Percentiles rank a stretch among this genome's conserved stretches.
Evolutionary conservation across 2,113 vertebrate species (phyloP).

Genomic region (Trichomycterus rosablanca): DNA sequence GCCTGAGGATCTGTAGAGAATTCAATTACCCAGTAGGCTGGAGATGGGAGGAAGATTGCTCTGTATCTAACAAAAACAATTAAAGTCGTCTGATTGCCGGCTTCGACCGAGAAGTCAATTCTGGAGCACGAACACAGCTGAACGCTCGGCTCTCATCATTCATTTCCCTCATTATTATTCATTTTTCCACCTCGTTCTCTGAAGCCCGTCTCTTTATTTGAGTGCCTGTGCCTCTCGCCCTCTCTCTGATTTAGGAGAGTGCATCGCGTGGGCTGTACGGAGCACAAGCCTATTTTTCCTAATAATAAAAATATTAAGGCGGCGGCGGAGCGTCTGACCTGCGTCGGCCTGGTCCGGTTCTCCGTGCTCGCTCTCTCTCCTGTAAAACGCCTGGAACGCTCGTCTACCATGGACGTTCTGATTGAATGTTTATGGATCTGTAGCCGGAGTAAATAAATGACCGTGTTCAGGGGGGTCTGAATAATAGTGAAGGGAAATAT

Average conservation of each 20-base stretch:
- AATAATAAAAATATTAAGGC: constrained; percentile 70
- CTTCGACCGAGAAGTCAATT: constrained; percentile 54
- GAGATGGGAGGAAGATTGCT: constrained; percentile 67
- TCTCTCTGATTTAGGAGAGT: not conserved
- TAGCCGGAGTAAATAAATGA: constrained; percentile 65
- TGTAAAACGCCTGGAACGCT: constrained; percentile 58
- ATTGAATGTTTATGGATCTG: constrained; percentile 59
- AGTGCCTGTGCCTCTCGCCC: not conserved
- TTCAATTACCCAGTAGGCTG: constrained; percentile 68
- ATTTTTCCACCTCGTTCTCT: not conserved
- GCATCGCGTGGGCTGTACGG: constrained; percentile 22
- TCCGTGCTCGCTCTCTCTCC: constrained; percentile 65
- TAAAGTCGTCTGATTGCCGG: constrained; percentile 68
- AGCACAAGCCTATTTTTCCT: constrained; percentile 45
- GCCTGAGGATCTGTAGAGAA: constrained; percentile 54
- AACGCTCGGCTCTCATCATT: constrained; percentile 45
- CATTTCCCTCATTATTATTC: constrained; percentile 29
- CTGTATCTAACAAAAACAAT: constrained; percentile 72
- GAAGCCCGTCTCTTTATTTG: not conserved
- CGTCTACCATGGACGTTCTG: constrained; percentile 53
- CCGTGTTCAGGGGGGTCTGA: constrained; percentile 41
- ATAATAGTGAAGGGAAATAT: constrained; percentile 22
- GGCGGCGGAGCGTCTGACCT: constrained; percentile 65
- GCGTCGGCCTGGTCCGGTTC: constrained; percentile 58
- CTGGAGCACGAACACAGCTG: constrained; percentile 54